Evolutionary conservation across 2,888 invertebrate genomes (phyloP), one percentile per base, ranked within the genome.

Genomic region (Nyleta sp.): DNA sequence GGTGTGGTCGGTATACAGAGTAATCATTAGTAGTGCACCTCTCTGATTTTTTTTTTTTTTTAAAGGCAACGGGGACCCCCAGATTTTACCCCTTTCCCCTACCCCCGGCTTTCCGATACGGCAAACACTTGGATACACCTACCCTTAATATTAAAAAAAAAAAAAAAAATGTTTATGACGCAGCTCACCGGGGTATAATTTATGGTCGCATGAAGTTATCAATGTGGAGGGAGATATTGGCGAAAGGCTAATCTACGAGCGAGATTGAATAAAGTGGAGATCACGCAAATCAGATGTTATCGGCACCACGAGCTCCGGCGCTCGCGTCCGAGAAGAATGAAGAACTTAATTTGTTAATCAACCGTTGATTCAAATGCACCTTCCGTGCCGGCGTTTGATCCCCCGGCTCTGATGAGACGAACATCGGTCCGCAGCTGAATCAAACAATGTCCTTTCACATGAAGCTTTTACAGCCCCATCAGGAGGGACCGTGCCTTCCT

Each of bases 381-480:
- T 88, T 88, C 84, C 87, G 84, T 50, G 65, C 60, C 70, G 78
- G 78, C 78, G 74, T 65, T 67, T 74, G 80, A 83, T 83, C 84
- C 84, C 84, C 57, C 59, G 71, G 70, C 81, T 67, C 55, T 81
- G 82, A 85, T 83, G 82, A 82, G 80, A 81, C 83, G 77, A 77
- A 59, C 84, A 84, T 83, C 83, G 85, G 82, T 80, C 70, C 80
- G 86, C 90, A 90, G 90, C 90, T 90, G 89, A 89, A 84, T 85
- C 87, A 88, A 90, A 90, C 89, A 90, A 89, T 90, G 88, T 88
- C 85, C 83, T 88, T 90, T 90, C 89, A 89, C 89, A 88, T 89
- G 88, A 87, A 81, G 89, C 89, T 89, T 89, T 89, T 88, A 89
- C 84, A 85, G 88, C 89, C 88, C 89, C 84, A 89, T 86, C 84